A percentile compares a stretch with the other conserved stretches of the same genome.
phyloP scores from a whole-genome alignment of 1,140 invertebrate species.

The Drosophila azteca region DNA sequence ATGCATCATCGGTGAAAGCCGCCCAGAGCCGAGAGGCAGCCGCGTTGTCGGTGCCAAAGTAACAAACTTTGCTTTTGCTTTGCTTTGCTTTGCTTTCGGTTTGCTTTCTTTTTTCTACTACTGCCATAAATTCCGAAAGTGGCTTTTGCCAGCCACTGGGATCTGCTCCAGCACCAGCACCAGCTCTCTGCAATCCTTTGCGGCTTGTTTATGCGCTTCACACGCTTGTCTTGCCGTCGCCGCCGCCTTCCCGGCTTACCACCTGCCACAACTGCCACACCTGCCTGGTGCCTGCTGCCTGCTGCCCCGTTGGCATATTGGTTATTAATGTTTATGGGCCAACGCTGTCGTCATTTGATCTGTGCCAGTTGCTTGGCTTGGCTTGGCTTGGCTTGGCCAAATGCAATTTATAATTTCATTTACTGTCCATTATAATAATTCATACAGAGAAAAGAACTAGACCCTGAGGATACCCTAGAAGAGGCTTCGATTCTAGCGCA shows the following conservation, averaged over 20 bases:
- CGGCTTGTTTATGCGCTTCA: constrained; percentile 77
- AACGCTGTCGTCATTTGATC: constrained; percentile 58
- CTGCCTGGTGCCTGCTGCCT: neutral
- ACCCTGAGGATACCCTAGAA: too few species aligned
- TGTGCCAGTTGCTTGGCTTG: constrained; percentile 46
- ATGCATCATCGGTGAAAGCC: constrained; percentile 76
- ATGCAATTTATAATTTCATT: constrained; percentile 75
- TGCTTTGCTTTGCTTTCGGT: constrained; percentile 50
- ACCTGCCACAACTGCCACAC: neutral
- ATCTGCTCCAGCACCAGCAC: too few species aligned
- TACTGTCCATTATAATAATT: constrained; percentile 61
- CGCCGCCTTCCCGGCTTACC: constrained; percentile 4
- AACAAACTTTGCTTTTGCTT: constrained; percentile 59
- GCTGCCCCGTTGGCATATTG: constrained; percentile 55
- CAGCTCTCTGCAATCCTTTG: constrained; percentile 49
- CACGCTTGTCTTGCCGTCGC: constrained; percentile 72
- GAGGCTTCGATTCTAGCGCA: neutral
- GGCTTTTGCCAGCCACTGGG: constrained; percentile 59
- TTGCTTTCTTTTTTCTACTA: neutral
- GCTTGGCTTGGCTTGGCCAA: neutral
- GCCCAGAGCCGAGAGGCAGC: constrained; percentile 1
- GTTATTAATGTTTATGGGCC: constrained; percentile 77
- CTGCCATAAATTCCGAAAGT: constrained; percentile 75
- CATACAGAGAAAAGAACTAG: constrained; percentile 15
- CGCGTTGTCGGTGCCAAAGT: constrained; percentile 58